Conservation (phyloP, 2,113 vertebrate genomes). For the Cynocephalus volans region DNA sequence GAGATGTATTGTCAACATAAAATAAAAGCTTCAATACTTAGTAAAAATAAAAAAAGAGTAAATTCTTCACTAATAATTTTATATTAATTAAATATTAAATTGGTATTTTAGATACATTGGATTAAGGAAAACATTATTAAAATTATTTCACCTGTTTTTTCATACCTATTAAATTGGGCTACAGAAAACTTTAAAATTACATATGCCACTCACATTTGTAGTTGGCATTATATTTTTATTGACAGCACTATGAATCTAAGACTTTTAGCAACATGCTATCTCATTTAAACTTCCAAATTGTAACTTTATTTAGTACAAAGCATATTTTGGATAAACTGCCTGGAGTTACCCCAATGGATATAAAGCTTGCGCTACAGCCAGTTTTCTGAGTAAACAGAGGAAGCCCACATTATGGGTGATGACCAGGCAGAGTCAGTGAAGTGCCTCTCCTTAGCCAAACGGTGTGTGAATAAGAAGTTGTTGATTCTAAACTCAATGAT, state of each 20-base stretch:
- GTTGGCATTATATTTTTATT: neutral
- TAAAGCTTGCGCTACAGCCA: neutral
- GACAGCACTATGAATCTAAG: neutral
- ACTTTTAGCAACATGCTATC: neutral
- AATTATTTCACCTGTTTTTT: neutral
- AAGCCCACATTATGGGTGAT: rapidly evolving
- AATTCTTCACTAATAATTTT: neutral
- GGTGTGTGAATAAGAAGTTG: neutral
- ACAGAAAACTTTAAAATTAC: neutral
- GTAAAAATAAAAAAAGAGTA: neutral
- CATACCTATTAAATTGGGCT: neutral
- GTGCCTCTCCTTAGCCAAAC: neutral
- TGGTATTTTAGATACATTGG: neutral
- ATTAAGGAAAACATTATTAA: neutral
- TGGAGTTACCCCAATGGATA: neutral
- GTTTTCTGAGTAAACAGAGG: neutral
- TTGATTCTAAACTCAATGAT: neutral
- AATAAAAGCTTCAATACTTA: neutral
- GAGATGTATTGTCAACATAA: neutral
- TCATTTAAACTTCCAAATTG: neutral
- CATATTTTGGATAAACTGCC: neutral
- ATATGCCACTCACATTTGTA: neutral
- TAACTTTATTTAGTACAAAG: neutral
- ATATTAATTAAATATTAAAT: neutral
- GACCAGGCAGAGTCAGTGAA: neutral